Base-by-base conservation (phyloP, 1,140 invertebrate genomes). In the Diploscapter pachys region DNA sequence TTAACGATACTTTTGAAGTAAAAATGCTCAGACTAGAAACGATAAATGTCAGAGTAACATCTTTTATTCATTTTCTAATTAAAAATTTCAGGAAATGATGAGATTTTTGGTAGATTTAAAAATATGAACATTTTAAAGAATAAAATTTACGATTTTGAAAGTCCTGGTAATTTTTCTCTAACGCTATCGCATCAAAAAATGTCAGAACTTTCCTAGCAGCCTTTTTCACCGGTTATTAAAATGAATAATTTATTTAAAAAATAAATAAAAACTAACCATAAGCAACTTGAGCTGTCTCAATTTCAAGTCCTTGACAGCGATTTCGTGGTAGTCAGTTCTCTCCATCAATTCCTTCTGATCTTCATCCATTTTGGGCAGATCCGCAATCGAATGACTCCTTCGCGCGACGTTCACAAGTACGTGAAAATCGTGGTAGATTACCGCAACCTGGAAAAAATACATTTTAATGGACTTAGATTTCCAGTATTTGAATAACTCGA, bases 341-440 rank as follows among this genome's bases (percentile, higher is more conserved):
- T 73, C 49, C 31, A 31, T 31, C 31, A 31, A 1, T 31, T 31
- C 31, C 31, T 31, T 31, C 31, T 31, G 31, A 31, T 31, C 31
- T 31, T 31, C 31, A 31, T 11, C 50, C 63, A 52, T 53, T 74
- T 67, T 4, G 48, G n/a, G 51, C 51, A 2, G 70, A 55, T 31
- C 48, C 50, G 4, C 57, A n/a, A 4, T 1, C 31, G 31, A 31
- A 52, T 57, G 5, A n/a, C 62, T 6, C 61, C 70, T 13, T 63
- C 70, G 8, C 68, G n/a, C 48, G 0, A 85, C 83, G 9, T 77
- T 81, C 48, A 85, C 82, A n/a, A 83, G 63, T 3, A 85, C 84
- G 62, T 85, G 84, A 63, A 85, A 85, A 57, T 85, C 83, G 63
- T 85, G 83, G 63, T 78, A 85, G 49, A 85, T 79, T 13, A 85